Percentiles rank a stretch among this genome's conserved stretches.
phyloP scores from a whole-genome alignment of 2,797 vertebrate genomes.

The Bradypodion ventrale region DNA sequence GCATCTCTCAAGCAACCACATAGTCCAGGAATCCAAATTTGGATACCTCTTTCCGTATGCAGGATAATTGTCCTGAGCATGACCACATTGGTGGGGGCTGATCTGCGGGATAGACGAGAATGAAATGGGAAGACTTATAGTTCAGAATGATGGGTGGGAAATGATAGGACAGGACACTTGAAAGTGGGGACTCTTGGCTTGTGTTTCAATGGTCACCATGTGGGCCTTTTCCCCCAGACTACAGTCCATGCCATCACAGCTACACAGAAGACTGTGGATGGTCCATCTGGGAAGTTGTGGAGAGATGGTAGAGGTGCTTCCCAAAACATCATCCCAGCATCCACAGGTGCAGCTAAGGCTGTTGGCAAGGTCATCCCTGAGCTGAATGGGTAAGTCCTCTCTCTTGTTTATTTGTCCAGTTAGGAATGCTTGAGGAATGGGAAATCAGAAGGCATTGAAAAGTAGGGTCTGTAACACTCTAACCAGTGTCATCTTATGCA shows the following conservation, averaged over 20 bases:
- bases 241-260: slow-evolving; percentile 96
- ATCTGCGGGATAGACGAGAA: background rate
- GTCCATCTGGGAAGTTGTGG: slow-evolving; percentile 95
- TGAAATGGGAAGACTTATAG: too few relatives aligned
- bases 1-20: too few relatives aligned
- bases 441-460: background rate
- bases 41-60: background rate
- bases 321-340: slow-evolving; percentile 98
- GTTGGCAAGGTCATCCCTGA: slow-evolving; percentile 98
- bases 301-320: slow-evolving; percentile 92
- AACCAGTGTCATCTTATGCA: rapidly evolving
- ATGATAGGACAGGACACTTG: too few relatives aligned
- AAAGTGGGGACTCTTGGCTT: background rate
- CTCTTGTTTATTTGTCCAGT: background rate
- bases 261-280: slow-evolving; percentile 97
- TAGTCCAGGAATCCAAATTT: background rate
- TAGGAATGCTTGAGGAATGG: background rate
- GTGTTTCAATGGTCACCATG: background rate
- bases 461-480: background rate
- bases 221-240: slow-evolving; percentile 78
- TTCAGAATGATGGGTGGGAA: background rate
- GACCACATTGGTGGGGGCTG: background rate
- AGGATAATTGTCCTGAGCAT: background rate
- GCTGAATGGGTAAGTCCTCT: slow-evolving; percentile 87
- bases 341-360: slow-evolving; percentile 95